Percentiles rank a stretch among this genome's conserved stretches.
These are phyloP conservation scores for Mythimna loreyi DNA, from an alignment of 2,888 invertebrate species.

Conservation along the genomic window DNA sequence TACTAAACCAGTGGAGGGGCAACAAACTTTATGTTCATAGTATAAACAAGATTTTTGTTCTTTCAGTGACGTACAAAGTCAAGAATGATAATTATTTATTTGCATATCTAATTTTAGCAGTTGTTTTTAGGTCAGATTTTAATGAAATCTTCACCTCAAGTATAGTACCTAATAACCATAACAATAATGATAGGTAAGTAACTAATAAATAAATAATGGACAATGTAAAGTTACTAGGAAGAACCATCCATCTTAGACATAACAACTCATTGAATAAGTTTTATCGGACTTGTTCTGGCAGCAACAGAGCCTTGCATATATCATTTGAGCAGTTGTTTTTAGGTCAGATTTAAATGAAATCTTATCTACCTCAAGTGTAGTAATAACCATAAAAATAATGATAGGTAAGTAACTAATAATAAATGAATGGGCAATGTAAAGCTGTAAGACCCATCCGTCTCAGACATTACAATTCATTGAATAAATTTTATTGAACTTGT, in stretches of 20 bases:
- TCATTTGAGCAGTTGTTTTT: conserved; percentile 3
- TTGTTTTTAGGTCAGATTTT: conserved; percentile 23
- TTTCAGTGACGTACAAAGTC: conserved; percentile 5
- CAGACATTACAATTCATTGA: conserved; percentile 4
- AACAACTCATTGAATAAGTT: too few species aligned
- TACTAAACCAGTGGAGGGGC: conserved; percentile 16
- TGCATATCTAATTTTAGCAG: conserved; percentile 3
- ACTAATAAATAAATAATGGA: conserved; percentile 1
- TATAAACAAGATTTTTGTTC: conserved; percentile 22
- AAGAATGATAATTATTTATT: conserved; percentile 14
- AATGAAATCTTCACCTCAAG: conserved; percentile 12
- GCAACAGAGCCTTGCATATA: too few species aligned
- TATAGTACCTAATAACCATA: not conserved
- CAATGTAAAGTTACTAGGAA: conserved; percentile 9
- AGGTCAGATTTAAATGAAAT: conserved; percentile 26
- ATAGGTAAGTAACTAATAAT: not conserved
- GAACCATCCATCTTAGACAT: conserved; percentile 13
- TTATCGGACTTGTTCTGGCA: too few species aligned
- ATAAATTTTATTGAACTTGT: conserved; percentile 16
- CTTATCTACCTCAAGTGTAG: not conserved
- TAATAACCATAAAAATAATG: not conserved
- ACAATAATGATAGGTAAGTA: not conserved
- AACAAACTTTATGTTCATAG: conserved; percentile 25
- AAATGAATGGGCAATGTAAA: not conserved
- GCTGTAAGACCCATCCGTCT: conserved; percentile 24